Conservation (phyloP, 2,888 invertebrate genomes). For the Drosophila anceps region DNA sequence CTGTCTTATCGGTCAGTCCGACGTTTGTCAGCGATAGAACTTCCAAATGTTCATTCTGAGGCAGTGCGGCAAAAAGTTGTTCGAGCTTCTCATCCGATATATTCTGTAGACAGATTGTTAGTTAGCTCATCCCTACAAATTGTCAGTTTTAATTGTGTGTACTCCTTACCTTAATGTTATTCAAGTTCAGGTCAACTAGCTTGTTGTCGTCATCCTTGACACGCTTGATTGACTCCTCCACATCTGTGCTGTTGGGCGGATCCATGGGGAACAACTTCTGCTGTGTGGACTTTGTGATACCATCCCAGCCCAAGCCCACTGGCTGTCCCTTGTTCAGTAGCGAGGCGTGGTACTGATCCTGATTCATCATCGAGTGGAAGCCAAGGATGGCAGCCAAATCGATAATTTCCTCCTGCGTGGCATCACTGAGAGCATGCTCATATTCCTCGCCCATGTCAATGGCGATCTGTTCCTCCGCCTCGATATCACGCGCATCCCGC, state of each 20-base stretch:
- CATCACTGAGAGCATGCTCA: constrained; percentile 94
- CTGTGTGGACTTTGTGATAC: constrained; percentile 97
- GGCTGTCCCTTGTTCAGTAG: constrained; percentile 96
- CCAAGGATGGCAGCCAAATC: constrained; percentile 99
- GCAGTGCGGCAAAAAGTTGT: constrained; percentile 94
- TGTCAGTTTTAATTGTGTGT: accelerated
- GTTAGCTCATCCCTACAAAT: neutral
- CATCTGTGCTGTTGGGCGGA: constrained; percentile 98
- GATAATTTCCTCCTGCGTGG: constrained; percentile 98
- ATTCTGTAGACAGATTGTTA: constrained; percentile 88
- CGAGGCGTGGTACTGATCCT: constrained; percentile 99
- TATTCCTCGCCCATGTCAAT: constrained; percentile 98
- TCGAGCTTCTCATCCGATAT: constrained; percentile 98
- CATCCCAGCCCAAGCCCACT: constrained; percentile 96
- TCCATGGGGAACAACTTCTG: constrained; percentile 96
- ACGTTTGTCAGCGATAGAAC: constrained; percentile 97
- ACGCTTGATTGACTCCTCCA: constrained; percentile 95
- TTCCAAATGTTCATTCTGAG: constrained; percentile 95
- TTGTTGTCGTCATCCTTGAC: constrained; percentile 95
- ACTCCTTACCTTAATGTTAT: constrained; percentile 97
- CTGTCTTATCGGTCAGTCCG: constrained; percentile 95
- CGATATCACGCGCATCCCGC: constrained; percentile 89
- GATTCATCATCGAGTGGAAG: constrained; percentile 99
- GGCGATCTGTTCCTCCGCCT: constrained; percentile 95
- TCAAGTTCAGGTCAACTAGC: constrained; percentile 97